Base-by-base conservation (phyloP, 2,888 invertebrate species). In the Chrysolina oricalcia region DNA sequence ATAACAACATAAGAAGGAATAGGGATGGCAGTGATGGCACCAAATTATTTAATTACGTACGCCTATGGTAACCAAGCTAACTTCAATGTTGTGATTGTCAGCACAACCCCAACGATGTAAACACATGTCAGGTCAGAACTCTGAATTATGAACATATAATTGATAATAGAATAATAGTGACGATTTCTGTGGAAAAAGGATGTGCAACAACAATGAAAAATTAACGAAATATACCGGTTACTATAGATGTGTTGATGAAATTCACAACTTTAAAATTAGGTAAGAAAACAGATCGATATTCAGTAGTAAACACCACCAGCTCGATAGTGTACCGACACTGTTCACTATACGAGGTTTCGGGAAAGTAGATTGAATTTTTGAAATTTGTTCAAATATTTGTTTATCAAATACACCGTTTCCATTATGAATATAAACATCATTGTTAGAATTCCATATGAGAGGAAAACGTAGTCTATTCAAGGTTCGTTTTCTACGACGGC, bases 191-290 rank as follows among this genome's bases (percentile, higher is more conserved):
- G 27, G 2, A 9, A 23, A 27, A n/a, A 59, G 6, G n/a, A 59
- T 59, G 59, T 59, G 9, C 17, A 59, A 66, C 43, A 46, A 68
- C 15, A 72, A 35, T 23, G 72, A 75, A 6, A 75, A 70, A 70
- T 59, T 77, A 74, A 76, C 68, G 23, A 86, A 86, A 80, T 88
- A 89, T 23, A 81, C 85, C 4, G 91, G 90, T 62, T 86, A 91
- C 65, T 90, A 92, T 83, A 90, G 90, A 88, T 87, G 91, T 70
- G 89, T 90, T 53, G 89, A 90, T 81, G 85, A 90, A 40, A 87
- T 92, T 27, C 86, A 89, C 65, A 87, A 90, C 83, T 86, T 92
- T 62, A 89, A 87, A 86, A 88, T 92, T 68, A 90, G 88, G 92
- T 92, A 87, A 87, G 87, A 48, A 53, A 23, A 11, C 17, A 41